phyloP scores from a whole-genome alignment of 2,113 vertebrate species.

The Notechis scutatus region DNA sequence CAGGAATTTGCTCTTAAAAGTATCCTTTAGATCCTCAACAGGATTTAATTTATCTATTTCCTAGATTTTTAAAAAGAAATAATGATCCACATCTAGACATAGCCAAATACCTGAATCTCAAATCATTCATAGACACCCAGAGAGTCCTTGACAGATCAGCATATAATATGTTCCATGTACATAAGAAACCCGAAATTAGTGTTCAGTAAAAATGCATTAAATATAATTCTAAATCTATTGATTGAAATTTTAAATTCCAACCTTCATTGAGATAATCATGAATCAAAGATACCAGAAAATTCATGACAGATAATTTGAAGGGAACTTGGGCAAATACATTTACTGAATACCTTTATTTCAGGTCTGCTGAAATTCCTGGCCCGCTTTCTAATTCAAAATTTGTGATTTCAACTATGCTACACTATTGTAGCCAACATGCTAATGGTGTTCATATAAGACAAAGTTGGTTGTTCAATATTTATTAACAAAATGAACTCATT shows the following conservation, averaged over 20 bases:
- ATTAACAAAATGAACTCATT: constrained; percentile 66
- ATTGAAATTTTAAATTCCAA: neutral
- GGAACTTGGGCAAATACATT: neutral
- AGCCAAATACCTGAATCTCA: neutral
- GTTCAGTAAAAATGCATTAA: neutral
- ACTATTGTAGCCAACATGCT: constrained; percentile 38
- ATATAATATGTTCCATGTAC: neutral
- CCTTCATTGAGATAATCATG: neutral
- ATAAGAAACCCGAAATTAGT: neutral
- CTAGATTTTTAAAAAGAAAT: constrained; percentile 4
- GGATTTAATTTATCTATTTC: neutral
- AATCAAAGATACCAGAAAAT: neutral
- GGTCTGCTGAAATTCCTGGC: neutral
- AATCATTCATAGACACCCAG: neutral
- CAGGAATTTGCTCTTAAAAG: neutral
- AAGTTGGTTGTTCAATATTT: constrained; percentile 66
- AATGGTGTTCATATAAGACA: constrained; percentile 46
- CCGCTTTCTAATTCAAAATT: constrained; percentile 6
- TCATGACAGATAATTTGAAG: neutral
- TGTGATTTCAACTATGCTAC: neutral
- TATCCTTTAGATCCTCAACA: neutral
- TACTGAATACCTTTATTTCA: neutral
- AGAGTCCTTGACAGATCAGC: neutral
- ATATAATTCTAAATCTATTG: neutral
- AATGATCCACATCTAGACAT: neutral